phyloP scores from a whole-genome alignment of 2,888 invertebrate genomes.

The Ferdinandea cuprea region DNA sequence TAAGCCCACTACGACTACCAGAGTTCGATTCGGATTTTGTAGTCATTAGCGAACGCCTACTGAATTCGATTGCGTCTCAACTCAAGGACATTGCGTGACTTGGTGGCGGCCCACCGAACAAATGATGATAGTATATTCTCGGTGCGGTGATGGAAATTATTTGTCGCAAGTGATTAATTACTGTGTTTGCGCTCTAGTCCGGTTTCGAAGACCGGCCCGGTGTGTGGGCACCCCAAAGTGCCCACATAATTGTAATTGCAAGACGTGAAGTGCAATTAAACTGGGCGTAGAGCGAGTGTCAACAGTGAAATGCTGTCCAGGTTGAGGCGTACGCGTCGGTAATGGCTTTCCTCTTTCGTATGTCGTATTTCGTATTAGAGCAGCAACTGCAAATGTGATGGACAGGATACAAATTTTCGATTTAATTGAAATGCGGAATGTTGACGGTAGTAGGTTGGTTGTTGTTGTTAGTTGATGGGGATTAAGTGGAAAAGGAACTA shows the following conservation, averaged over 20 bases:
- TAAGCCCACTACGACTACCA: conserved; percentile 42
- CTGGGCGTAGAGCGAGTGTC: conserved; percentile 34
- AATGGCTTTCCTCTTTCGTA: conserved; percentile 38
- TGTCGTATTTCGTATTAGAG: no score
- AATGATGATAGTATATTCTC: conserved; percentile 9
- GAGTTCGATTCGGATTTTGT: conserved; percentile 44
- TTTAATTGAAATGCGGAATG: conserved; percentile 35
- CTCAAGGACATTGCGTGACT: conserved; percentile 68
- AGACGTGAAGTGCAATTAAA: conserved; percentile 45
- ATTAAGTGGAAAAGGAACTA: no score
- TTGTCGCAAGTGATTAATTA: conserved; percentile 68
- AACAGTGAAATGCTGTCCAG: conserved; percentile 20
- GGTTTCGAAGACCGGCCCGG: neutral
- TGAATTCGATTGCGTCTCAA: conserved; percentile 29
- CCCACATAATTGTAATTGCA: conserved; percentile 61
- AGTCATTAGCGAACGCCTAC: conserved; percentile 70
- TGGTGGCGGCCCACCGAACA: conserved; percentile 19
- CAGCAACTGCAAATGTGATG: conserved; percentile 37
- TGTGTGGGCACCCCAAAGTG: conserved; percentile 55
- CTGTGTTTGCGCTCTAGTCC: conserved; percentile 11
- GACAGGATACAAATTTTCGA: conserved; percentile 42
- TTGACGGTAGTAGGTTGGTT: neutral
- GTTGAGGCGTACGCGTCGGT: conserved; percentile 14
- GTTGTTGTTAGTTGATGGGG: neutral
- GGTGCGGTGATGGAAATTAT: conserved; percentile 55